These are phyloP conservation scores for Yponomeuta plumbellus DNA, from an alignment of 2,888 invertebrate species.

Conservation along the genomic window DNA sequence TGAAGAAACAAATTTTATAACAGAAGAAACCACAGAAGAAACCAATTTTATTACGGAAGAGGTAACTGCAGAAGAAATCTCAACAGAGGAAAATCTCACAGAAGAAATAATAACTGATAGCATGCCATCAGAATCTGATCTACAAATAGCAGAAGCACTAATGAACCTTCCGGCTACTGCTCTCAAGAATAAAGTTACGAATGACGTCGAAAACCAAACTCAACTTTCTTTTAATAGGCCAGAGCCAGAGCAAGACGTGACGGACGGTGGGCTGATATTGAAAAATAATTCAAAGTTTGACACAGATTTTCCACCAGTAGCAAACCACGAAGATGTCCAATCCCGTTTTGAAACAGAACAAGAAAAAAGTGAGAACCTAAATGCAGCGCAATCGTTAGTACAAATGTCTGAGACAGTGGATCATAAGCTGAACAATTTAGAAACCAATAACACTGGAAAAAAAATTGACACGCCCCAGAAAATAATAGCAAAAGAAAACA, in stretches of 20 bases:
- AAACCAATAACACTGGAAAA: constrained; percentile 22
- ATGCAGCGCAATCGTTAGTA: constrained; percentile 69
- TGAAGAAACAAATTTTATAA: background rate
- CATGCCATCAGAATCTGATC: constrained; percentile 63
- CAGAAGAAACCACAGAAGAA: background rate
- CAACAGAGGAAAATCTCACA: constrained; percentile 17
- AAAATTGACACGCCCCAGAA: background rate
- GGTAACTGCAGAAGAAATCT: background rate
- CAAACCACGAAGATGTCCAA: constrained; percentile 36
- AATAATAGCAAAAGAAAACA: background rate
- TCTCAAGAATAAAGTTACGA: constrained; percentile 44
- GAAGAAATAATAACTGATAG: constrained; percentile 28
- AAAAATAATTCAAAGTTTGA: constrained; percentile 16
- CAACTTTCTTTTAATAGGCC: constrained; percentile 9
- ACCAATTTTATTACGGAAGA: background rate
- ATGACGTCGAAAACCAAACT: constrained; percentile 27
- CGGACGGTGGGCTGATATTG: constrained; percentile 24
- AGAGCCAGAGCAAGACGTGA: constrained; percentile 27
- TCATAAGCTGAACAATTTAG: constrained; percentile 50
- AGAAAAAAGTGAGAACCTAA: constrained; percentile 67
- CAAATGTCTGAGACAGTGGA: constrained; percentile 70
- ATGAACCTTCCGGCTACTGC: constrained; percentile 64
- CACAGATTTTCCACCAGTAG: constrained; percentile 17
- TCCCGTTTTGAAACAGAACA: constrained; percentile 61
- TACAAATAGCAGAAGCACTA: constrained; percentile 69